Base-by-base conservation (phyloP, 1,140 invertebrate species). In the Macrotrachela quadricornifera region DNA sequence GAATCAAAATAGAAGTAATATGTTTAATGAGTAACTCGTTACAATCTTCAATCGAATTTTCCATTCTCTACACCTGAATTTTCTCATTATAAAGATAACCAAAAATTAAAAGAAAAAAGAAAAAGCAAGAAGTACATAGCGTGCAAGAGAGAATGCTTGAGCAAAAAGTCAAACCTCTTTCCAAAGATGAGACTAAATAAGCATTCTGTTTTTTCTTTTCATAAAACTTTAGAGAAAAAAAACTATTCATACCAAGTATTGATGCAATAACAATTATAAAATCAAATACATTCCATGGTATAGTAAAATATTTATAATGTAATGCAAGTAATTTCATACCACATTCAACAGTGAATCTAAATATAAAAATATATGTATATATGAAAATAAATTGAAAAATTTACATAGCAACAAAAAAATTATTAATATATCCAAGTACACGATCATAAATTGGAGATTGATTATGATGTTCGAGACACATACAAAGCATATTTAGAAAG, bases 201-300 rank as follows among this genome's bases (percentile, higher is more conserved):
- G 21, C 21, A 30, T 30, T 30, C 8, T 30, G 8, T 2, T 30
- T 4, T 8, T 30, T 30, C 8, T 30, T 30, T 4, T 30, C 8
- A 38, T 15, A 9, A 39, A 30, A 36, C 9, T 37, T 36, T 17
- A 3, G 37, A 1, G 13, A 17, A 48, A 21, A 38, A 14, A 37
- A 15, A 75, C 76, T 79, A 30, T 4, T 30, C 21, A 30, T 77
- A 86, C 84, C 83, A 74, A 87, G 79, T 75, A 96, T 88, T 69
- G 90, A 95, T 71, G 95, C 80, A 75, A 91, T 87, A 65, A 96
- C 90, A 68, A 96, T 87, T 64, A 92, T 83, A 75, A 92, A 90
- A 78, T 96, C 91, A 77, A 96, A 96, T 62, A 95, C 77, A 76
- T 96, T 96, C 91, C 91, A 96, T 55, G 90, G 88, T 73, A 94